A percentile compares a stretch with the other conserved stretches of the same genome.
These are phyloP conservation scores for Melanostoma scalare DNA, from an alignment of 2,888 invertebrate species.

Conservation along the genomic window DNA sequence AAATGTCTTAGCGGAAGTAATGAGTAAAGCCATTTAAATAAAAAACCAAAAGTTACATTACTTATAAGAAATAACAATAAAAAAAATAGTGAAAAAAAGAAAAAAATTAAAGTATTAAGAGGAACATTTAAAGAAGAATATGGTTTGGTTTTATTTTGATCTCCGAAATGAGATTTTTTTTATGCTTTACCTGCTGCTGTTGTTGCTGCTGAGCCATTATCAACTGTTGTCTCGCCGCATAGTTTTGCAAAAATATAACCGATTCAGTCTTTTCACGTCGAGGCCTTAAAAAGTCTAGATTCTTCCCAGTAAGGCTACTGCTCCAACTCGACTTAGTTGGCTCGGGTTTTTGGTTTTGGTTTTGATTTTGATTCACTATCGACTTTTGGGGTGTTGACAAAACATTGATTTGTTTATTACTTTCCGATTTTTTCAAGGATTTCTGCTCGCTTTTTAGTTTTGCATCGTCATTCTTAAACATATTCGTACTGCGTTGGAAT, in stretches of 20 bases:
- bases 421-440: slow-evolving; percentile 86
- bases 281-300: slow-evolving; percentile 84
- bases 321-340: slow-evolving; percentile 79
- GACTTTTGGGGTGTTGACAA: slow-evolving; percentile 45
- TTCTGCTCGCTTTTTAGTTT: slow-evolving; percentile 85
- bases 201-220: slow-evolving; percentile 78
- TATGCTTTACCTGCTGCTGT: slow-evolving; percentile 79
- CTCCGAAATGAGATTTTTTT: slow-evolving; percentile 71
- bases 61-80: slow-evolving; percentile 25
- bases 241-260: slow-evolving; percentile 89
- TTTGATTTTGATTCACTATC: slow-evolving; percentile 54
- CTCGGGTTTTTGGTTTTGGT: slow-evolving; percentile 62
- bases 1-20: slow-evolving; percentile 58
- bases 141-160: slow-evolving; percentile 74
- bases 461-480: slow-evolving; percentile 76
- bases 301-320: slow-evolving; percentile 79
- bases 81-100: slow-evolving; percentile 22
- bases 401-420: slow-evolving; percentile 77
- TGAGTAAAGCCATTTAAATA: slow-evolving; percentile 60
- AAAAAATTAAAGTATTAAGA: slow-evolving; percentile 24
- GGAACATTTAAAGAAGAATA: slow-evolving; percentile 66
- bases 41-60: slow-evolving; percentile 32
- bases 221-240: slow-evolving; percentile 83
- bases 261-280: slow-evolving; percentile 95
- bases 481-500: slow-evolving; percentile 86